Evolutionary conservation across 2,113 vertebrate genomes (phyloP), one percentile per base, ranked within the genome.

Genomic region (Anhinga rufa): DNA sequence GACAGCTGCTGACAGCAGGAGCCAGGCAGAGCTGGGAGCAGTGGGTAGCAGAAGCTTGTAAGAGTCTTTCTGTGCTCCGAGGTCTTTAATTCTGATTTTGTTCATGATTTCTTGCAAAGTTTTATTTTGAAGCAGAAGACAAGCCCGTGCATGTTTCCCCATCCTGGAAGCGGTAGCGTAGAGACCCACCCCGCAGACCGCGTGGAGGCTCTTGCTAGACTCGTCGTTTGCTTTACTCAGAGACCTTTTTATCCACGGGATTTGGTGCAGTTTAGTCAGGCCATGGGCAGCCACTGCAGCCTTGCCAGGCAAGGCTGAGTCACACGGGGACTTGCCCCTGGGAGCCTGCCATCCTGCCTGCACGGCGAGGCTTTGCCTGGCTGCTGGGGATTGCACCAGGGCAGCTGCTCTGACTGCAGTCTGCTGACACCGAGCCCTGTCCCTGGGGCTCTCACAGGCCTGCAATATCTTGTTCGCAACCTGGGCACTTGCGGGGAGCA

Each of bases 281-380:
- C 36, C 3, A 3, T 0, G 44, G 51, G 42, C 57, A 38, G 54
- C 49, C n/a, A 0, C 32, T 4, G 64, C 83, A 22, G 49, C 61
- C 15, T 17, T 17, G n/a, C 51, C 52, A 12, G 46, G 51, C 40
- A 10, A 12, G 69, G 28, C 26, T 2, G 22, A 38, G 62, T 7
- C 32, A 1, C 2, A 3, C 3, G 7, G 48, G 80, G 20, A 5
- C 29, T 19, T 2, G 28, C 26, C 26, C 44, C 32, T 6, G 1
- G 51, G 60, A 14, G 17, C 42, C 36, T 5, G 49, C 48, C 20
- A 0, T 12, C 10, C n/a, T 3, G 52, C 13, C n/a, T 3, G 52
- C 13, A 2, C 18, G 1, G 12, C 13, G 3, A 9, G 74, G 64
- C 36, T 52, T 11, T 14, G 46, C 62, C 62, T 9, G 61, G 15